These are phyloP conservation scores for Gymnoscelis rufifasciata DNA, from an alignment of 2,888 invertebrate species.

Conservation along the genomic window DNA sequence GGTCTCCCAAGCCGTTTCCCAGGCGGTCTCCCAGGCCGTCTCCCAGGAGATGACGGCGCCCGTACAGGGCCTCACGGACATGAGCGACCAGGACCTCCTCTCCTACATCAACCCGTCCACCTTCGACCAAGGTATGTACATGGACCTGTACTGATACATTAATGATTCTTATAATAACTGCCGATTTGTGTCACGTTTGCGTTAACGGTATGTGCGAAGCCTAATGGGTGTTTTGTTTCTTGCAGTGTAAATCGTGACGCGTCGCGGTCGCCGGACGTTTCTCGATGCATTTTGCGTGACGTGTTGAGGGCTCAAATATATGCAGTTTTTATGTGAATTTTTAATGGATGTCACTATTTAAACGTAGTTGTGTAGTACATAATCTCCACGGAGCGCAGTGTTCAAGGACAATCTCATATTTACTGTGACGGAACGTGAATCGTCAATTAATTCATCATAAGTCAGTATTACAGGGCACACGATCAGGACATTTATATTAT, in stretches of 20 bases:
- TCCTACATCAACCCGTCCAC: conserved; percentile 94
- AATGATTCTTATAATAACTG: conserved; percentile 61
- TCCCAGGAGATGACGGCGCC: conserved; percentile 79
- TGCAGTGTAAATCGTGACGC: conserved; percentile 51
- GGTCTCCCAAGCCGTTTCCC: conserved; percentile 69
- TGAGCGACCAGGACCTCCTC: conserved; percentile 92
- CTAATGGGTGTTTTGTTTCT: conserved; percentile 37
- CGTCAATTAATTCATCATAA: conserved; percentile 66
- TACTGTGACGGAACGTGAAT: conserved; percentile 33
- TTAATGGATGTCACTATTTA: conserved; percentile 58
- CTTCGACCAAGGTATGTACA: conserved; percentile 87
- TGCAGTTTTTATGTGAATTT: conserved; percentile 72
- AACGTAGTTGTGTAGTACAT: conserved; percentile 35
- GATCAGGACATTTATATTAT: conserved; percentile 30
- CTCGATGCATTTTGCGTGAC: conserved; percentile 57
- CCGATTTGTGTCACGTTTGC: conserved; percentile 26
- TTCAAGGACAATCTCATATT: conserved; percentile 42
- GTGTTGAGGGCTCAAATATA: conserved; percentile 63
- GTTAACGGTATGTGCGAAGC: not conserved
- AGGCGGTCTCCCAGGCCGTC: conserved; percentile 71
- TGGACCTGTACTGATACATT: conserved; percentile 47
- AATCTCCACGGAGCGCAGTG: conserved; percentile 31
- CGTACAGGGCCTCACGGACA: conserved; percentile 86
- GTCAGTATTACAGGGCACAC: conserved; percentile 75
- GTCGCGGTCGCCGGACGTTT: conserved; percentile 24